Base-by-base conservation (phyloP, 2,888 invertebrate species). In the Troilus luridus region DNA sequence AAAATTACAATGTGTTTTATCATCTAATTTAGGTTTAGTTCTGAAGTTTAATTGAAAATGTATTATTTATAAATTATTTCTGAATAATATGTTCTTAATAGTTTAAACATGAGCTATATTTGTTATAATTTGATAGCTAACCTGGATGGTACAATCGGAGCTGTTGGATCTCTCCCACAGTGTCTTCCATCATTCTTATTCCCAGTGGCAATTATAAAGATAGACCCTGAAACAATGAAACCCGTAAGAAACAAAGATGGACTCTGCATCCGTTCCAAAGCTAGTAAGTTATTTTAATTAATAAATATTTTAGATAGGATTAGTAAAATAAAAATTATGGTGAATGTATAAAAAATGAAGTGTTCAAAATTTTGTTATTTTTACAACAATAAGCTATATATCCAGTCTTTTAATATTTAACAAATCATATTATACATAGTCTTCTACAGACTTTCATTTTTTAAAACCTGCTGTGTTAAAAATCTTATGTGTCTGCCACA, bases 81-180 rank as follows among this genome's bases (percentile, higher is more conserved):
- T 24, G 72, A 41, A 41, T 5, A 41, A 3, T 41, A 41, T 3
- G 41, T 41, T 3, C 41, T 41, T 41, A 41, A 27, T 27, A 72
- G 72, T 14, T 72, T 72, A 11, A 27, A 27, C 14, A 10, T 27
- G 5, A 81, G 54, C 21, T 81, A 54, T 81, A 67, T 11, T 67
- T 9, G n/a, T n/a, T 67, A 24, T 24, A n/a, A n/a, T 62, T 89
- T 95, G 95, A 62, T 95, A 98, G 98, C 98, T 60, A 99, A 99
- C 94, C 96, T 97, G 93, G 97, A 98, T 94, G 98, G 97, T 94
- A 97, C 96, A 91, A 95, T 97, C 67, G 99, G 99, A 5, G 97
- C 99, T 12, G 97, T 99, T 90, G 99, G 99, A 0, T 99, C 98
- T 94, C 95, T 98, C 90, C 98, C 98, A 0, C 94, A 95, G 93